A percentile compares a stretch with the other conserved stretches of the same genome.
Conservation (phyloP, 2,888 invertebrate genomes). For the Temnothorax ravouxi region DNA sequence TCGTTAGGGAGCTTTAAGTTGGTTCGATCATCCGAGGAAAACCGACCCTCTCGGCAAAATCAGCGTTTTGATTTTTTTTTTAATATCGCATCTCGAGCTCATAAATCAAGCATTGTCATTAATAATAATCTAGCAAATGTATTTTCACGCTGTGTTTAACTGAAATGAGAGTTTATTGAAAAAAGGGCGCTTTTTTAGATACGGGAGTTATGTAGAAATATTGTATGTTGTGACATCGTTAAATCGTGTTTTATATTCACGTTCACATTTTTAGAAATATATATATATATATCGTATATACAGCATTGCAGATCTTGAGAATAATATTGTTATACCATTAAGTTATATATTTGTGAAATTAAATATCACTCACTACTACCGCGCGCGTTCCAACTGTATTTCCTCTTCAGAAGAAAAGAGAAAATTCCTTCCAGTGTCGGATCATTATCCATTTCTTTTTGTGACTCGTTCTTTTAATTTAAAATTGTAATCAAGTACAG, state of each 20-base stretch:
- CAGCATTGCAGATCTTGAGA: too few species aligned
- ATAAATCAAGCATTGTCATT: background rate
- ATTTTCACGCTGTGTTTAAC: slow-evolving; percentile 32
- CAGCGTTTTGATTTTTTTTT: background rate
- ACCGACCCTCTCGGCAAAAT: background rate
- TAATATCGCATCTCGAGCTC: slow-evolving; percentile 7
- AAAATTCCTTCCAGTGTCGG: too few species aligned
- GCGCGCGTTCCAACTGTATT: too few species aligned
- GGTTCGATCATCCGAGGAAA: background rate
- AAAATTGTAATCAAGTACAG: too few species aligned
- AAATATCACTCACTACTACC: too few species aligned
- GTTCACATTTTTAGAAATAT: slow-evolving; percentile 71
- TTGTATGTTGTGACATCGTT: slow-evolving; percentile 58
- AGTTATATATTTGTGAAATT: too few species aligned
- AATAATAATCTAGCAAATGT: slow-evolving; percentile 27
- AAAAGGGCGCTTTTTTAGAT: slow-evolving; percentile 44
- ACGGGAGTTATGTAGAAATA: slow-evolving; percentile 52
- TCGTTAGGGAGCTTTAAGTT: slow-evolving; percentile 10
- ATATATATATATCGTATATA: background rate
- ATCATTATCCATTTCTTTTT: too few species aligned
- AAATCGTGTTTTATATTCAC: slow-evolving; percentile 65
- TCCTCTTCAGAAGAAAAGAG: too few species aligned
- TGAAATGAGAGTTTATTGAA: slow-evolving; percentile 26
- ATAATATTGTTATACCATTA: too few species aligned
- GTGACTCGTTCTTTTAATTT: too few species aligned